These are phyloP conservation scores for Eristalis tenax DNA, from an alignment of 2,888 invertebrate species.

Conservation along the genomic window DNA sequence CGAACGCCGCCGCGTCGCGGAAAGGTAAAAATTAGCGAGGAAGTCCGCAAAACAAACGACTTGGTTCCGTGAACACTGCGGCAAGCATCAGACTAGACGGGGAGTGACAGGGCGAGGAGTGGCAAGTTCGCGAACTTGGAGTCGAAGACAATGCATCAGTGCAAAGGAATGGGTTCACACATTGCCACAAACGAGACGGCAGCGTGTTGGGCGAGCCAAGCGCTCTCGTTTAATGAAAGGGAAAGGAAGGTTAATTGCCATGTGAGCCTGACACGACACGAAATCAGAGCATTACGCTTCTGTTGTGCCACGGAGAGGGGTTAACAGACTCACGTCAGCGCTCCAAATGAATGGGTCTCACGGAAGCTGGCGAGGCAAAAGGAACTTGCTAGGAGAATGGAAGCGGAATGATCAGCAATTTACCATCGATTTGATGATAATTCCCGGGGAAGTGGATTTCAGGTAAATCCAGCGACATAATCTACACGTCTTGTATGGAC, in stretches of 20 bases:
- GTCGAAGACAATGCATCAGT: constrained; percentile 8
- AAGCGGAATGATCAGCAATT: not conserved
- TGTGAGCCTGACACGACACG: not conserved
- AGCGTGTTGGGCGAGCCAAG: constrained; percentile 12
- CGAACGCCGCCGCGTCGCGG: not conserved
- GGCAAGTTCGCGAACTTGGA: constrained; percentile 57
- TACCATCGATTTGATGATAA: not conserved
- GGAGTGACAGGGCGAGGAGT: constrained; percentile 1
- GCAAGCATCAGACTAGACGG: not conserved
- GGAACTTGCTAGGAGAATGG: not conserved
- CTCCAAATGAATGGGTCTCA: not conserved
- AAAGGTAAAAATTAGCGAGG: constrained; percentile 48
- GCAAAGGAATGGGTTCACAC: not conserved
- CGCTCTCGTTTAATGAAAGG: constrained; percentile 52
- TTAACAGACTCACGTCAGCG: not conserved
- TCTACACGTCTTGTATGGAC: too few relatives aligned
- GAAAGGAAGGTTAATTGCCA: constrained; percentile 58
- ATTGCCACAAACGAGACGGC: not conserved
- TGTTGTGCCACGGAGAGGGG: not conserved
- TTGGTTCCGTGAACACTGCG: not conserved
- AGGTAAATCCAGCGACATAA: too few relatives aligned
- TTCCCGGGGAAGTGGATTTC: not conserved
- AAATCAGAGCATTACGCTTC: not conserved
- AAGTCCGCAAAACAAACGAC: constrained; percentile 26
- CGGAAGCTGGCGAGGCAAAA: not conserved